Conservation (phyloP, 1,140 invertebrate genomes). For the Drosophila sproati region DNA sequence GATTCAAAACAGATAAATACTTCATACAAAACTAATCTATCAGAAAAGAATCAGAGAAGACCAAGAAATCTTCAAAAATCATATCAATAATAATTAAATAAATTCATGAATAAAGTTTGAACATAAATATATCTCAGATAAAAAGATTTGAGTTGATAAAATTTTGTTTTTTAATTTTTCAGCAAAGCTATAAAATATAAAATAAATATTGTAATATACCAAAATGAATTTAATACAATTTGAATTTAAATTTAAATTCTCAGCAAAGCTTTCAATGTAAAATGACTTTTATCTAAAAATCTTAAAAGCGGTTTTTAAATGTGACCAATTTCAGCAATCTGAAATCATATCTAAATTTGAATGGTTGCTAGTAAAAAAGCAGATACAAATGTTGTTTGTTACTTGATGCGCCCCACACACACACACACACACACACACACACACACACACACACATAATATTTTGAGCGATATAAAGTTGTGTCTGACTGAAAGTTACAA, state of each 20-base stretch:
- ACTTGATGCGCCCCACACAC: not conserved
- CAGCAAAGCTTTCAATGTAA: not conserved
- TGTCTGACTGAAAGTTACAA: slow-evolving; percentile 15
- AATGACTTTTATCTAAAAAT: not conserved
- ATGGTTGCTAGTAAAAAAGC: not conserved
- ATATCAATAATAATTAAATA: too few relatives aligned
- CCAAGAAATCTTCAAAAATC: too few relatives aligned
- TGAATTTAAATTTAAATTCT: too few relatives aligned
- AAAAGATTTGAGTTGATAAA: too few relatives aligned
- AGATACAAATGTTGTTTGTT: slow-evolving; percentile 24
- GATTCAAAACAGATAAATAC: too few relatives aligned
- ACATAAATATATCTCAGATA: too few relatives aligned
- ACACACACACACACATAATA: not conserved
- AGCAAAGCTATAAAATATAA: not conserved
- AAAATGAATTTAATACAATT: too few relatives aligned
- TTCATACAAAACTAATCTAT: too few relatives aligned
- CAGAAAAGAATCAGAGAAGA: too few relatives aligned
- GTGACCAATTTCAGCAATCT: not conserved
- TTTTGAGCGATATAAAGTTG: slow-evolving; percentile 1
- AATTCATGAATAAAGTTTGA: too few relatives aligned
- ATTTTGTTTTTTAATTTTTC: too few relatives aligned
- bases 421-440: too few relatives aligned
- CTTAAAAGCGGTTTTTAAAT: not conserved
- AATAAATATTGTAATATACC: not conserved
- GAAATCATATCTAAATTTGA: not conserved